Conservation (phyloP, 2,797 vertebrate species). For the Chloroceryle inda region DNA sequence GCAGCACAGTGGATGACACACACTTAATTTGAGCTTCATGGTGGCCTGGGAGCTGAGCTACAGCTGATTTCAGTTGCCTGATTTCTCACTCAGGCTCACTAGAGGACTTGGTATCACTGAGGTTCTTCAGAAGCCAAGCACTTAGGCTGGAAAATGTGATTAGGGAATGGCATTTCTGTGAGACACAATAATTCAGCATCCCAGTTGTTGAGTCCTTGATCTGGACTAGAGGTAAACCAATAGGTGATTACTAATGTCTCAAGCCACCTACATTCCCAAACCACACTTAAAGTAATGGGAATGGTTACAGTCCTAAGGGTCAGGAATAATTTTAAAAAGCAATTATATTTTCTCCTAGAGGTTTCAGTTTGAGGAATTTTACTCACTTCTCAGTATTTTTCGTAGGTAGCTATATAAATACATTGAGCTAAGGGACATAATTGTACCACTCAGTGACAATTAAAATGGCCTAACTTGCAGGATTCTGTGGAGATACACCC, state of each 20-base stretch:
- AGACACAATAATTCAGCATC: neutral
- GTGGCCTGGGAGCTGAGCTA: neutral
- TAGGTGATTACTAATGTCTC: neutral
- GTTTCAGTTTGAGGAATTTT: neutral
- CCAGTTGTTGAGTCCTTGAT: neutral
- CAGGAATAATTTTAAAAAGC: neutral
- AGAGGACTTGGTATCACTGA: neutral
- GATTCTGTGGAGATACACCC: neutral
- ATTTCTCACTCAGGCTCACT: neutral
- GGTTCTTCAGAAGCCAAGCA: neutral
- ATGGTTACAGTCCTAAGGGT: neutral
- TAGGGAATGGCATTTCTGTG: neutral
- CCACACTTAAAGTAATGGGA: neutral
- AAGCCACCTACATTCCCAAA: neutral
- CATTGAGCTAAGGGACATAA: neutral
- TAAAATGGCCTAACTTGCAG: constrained; percentile 4
- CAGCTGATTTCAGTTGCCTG: neutral
- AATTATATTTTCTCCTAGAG: neutral
- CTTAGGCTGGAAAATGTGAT: neutral
- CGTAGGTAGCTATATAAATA: neutral
- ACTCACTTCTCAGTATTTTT: neutral
- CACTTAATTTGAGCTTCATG: neutral
- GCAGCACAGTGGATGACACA: neutral
- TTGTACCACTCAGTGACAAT: constrained; percentile 10
- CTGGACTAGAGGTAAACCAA: neutral